Evolutionary conservation across 1,140 invertebrate species (phyloP), one percentile per base, ranked within the genome.

Genomic region (Sminthurinus signatus): DNA sequence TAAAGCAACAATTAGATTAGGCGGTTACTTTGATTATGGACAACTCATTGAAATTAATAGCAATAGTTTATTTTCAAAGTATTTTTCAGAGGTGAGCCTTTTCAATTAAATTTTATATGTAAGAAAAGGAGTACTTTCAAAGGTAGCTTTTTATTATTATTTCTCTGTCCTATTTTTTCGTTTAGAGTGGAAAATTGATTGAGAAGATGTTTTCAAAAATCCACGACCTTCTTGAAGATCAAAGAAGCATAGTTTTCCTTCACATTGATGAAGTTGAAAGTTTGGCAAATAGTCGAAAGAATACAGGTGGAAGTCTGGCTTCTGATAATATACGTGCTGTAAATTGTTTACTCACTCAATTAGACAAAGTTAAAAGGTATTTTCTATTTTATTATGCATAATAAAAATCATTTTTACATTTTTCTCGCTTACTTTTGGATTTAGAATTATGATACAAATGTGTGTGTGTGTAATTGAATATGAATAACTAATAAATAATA

Each of bases 221-320:
- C 31, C 83, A 83, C 61, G 87, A 89, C 72, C 78, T 95, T 2
- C 81, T 92, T 4, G 85, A 89, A 71, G 86, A 96, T 77, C 76
- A 77, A 0, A 79, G 86, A 14, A 81, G 85, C 32, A 79, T 98
- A n/a, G 86, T 96, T 0, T 93, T 86, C 74, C 85, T 99, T 28
- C 81, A 98, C 0, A 93, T 99, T 46, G 96, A 98, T 79, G 95
- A 98, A 81, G 86, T 98, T 15, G 96, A 98, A 80, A 95, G 91
- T 61, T 78, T 93, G 0, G 87, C 90, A 75, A 86, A 89, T 4
- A 81, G 96, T 25, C 81, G 84, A 57, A 79, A 82, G 61, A 79
- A 81, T 39, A 72, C 82, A 61, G 77, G 80, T 73, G 87, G 86
- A 0, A 83, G 81, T 36, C 96, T 99, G 75, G 96, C 96, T 0